Base-by-base conservation (phyloP, 2,113 vertebrate genomes). In the Cromileptes altivelis region DNA sequence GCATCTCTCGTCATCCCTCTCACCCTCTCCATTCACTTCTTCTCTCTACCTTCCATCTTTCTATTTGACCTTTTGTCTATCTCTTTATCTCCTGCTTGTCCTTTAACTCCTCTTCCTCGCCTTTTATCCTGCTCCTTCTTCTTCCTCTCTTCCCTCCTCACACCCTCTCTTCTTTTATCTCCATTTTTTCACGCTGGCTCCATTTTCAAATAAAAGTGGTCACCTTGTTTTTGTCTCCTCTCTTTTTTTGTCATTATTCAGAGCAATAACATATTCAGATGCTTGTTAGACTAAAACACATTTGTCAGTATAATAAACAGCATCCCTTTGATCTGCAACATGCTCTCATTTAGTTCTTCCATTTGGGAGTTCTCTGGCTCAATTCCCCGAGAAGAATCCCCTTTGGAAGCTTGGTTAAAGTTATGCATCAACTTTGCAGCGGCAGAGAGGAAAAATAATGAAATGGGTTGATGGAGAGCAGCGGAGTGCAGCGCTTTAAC, bases 301-400 rank as follows among this genome's bases (percentile, higher is more conserved):
- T 75, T 88, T 84, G 65, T 80, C 81, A 74, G 73, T 69, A 78
- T 82, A 85, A 83, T 85, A 86, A 89, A 78, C 83, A 84, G 33
- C 2, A 58, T 76, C 47, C 21, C 78, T 92, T 91, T 94, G 85
- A 88, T 92, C 67, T 89, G 82, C 58, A 78, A 7, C 83, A 58
- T 27, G 69, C 81, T 89, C 88, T 82, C 73, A 86, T 89, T 91
- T 87, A 78, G 74, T 68, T 90, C 61, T 18, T 79, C 45, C 78
- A 25, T 83, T 74, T 50, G 79, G 68, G 85, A 89, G n/a, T 75
- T 85, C 21, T 71, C 65, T 37, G 72, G 71, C 88, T 80, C 70
- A 79, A 68, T 91, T 88, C 85, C 82, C 85, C 25, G 23, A 21
- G 74, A 71, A 67, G 52, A 81, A 75, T 74, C 80, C 80, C 67